Evolutionary conservation across 1,140 invertebrate species (phyloP).

Genomic region (Macrotrachela quadricornifera): DNA sequence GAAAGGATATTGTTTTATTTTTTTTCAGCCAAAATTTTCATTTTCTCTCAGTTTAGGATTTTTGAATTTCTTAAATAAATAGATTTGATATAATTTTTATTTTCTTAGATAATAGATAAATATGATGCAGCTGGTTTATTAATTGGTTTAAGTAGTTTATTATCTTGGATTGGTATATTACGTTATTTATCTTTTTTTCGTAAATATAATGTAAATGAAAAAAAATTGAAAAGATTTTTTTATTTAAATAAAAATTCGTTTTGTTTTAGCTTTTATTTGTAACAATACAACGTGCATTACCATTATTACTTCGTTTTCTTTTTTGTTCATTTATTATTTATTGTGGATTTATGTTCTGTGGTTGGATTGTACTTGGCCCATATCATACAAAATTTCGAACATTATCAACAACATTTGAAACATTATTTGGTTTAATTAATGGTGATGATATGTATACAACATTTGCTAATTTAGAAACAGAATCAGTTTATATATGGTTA

Average conservation of each 20-base stretch:
- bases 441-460: constrained; percentile 98
- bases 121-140: constrained; percentile 86
- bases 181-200: constrained; percentile 23
- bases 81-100: too few relatives aligned
- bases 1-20: too few relatives aligned
- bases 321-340: constrained; percentile 56
- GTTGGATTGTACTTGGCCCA: constrained; percentile 87
- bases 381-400: constrained; percentile 67
- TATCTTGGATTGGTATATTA: constrained; percentile 89
- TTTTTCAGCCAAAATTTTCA: too few relatives aligned
- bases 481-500: constrained; percentile 49
- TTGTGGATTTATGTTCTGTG: constrained; percentile 84
- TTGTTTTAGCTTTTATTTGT: constrained; percentile 61
- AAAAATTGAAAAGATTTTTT: too few relatives aligned
- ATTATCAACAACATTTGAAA: constrained; percentile 31
- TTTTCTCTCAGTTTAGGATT: too few relatives aligned
- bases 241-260: constrained; percentile 41
- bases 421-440: constrained; percentile 68
- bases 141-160: constrained; percentile 70
- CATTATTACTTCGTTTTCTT: constrained; percentile 72
- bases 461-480: constrained; percentile 48
- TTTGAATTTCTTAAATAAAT: too few relatives aligned
- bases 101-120: constrained; percentile 12
- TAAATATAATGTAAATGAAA: too few relatives aligned
- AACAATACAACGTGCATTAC: constrained; percentile 71